These are phyloP conservation scores for Plumapathes pennacea DNA, from an alignment of 92 coral and sea anemone species.

Conservation along the genomic window DNA sequence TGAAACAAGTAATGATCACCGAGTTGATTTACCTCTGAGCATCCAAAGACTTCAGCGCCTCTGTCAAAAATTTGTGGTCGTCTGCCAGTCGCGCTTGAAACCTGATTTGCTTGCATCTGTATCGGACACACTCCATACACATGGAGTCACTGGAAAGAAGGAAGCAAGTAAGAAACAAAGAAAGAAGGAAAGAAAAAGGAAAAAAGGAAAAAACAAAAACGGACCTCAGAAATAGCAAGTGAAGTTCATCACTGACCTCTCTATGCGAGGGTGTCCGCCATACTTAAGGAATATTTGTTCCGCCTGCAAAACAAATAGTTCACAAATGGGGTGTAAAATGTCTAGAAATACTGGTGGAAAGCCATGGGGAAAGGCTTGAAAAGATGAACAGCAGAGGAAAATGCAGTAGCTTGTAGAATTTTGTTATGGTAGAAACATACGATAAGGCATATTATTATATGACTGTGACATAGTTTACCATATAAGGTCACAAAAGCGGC, in stretches of 20 bases:
- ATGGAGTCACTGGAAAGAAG: constrained; percentile 66
- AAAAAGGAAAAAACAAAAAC: background rate
- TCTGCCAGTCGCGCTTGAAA: constrained; percentile 70
- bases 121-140: constrained; percentile 78
- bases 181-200: background rate
- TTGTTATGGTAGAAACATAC: no score
- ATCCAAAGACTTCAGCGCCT: constrained; percentile 53
- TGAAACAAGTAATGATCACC: background rate
- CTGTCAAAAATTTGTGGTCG: constrained; percentile 77
- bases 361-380: no score
- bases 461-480: background rate
- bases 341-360: no score
- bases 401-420: background rate
- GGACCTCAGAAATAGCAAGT: no score
- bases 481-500: no score
- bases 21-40: constrained; percentile 41
- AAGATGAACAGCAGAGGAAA: background rate
- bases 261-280: constrained; percentile 85
- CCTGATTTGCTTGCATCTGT: constrained; percentile 71
- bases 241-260: constrained; percentile 43
- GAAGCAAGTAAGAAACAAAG: background rate
- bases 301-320: constrained; percentile 40
- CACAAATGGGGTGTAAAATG: background rate
- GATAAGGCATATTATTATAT: background rate
- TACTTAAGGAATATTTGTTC: constrained; percentile 61